Conservation (phyloP, 2,888 invertebrate species). For the Odontocerum albicorne region DNA sequence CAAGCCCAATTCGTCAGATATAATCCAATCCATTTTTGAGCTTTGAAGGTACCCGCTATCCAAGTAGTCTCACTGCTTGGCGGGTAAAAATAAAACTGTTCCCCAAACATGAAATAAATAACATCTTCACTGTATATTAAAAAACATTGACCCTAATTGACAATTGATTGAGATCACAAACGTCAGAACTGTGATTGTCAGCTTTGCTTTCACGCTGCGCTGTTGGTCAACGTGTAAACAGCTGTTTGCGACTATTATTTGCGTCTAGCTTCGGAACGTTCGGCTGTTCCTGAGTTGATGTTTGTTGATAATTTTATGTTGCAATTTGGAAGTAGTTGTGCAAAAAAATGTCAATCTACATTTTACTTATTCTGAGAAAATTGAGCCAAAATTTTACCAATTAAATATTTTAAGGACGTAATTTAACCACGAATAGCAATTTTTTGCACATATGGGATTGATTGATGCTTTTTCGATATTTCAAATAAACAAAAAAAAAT, state of each 20-base stretch:
- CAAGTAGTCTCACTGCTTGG: conserved; percentile 15
- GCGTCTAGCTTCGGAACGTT: conserved; percentile 4
- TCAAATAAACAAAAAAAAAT: too few species aligned
- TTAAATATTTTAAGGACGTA: too few species aligned
- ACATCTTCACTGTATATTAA: conserved; percentile 23
- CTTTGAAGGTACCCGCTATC: conserved; percentile 20
- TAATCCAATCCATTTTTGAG: conserved; percentile 72
- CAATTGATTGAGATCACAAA: conserved; percentile 17
- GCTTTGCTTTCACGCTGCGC: too few species aligned
- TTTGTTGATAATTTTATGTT: background rate
- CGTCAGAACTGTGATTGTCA: conserved; percentile 8
- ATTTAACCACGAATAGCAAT: too few species aligned
- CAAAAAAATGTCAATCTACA: too few species aligned
- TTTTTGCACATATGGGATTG: too few species aligned
- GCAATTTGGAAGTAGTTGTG: too few species aligned
- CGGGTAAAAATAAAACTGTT: conserved; percentile 3
- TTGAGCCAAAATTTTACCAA: too few species aligned
- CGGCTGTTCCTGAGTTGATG: background rate
- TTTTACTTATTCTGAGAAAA: too few species aligned
- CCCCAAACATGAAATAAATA: conserved; percentile 11
- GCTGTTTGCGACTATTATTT: background rate
- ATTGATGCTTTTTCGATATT: too few species aligned
- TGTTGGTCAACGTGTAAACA: conserved; percentile 3
- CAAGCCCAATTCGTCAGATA: conserved; percentile 72
- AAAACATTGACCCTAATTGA: conserved; percentile 31